Conservation (phyloP, 2,113 vertebrate species). For the Gyps fulvus region DNA sequence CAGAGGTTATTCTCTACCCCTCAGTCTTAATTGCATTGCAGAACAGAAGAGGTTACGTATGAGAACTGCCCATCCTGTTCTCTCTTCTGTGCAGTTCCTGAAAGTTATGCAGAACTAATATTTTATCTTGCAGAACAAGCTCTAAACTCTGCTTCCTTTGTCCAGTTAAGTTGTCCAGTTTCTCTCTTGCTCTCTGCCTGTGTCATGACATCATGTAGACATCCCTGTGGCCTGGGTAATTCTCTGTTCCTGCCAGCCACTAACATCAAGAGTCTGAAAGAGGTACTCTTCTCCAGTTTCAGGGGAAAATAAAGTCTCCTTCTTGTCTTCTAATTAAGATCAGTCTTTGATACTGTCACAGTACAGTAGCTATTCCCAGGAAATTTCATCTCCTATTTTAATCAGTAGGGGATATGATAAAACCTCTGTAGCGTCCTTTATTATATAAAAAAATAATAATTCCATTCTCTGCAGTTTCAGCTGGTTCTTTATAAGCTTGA, state of each 20-base stretch:
- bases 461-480: not conserved
- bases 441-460: not conserved
- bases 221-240: not conserved
- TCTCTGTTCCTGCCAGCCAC: not conserved
- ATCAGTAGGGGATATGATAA: not conserved
- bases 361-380: not conserved
- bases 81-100: not conserved
- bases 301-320: not conserved
- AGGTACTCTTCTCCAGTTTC: not conserved
- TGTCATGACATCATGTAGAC: not conserved
- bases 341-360: not conserved
- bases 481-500: not conserved
- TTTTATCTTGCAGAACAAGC: not conserved
- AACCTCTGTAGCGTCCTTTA: not conserved
- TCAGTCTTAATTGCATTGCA: not conserved
- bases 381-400: not conserved
- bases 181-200: not conserved
- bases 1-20: not conserved
- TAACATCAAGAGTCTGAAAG: not conserved
- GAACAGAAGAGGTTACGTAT: not conserved
- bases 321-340: not conserved
- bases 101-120: not conserved
- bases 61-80: not conserved
- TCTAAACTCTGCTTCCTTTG: not conserved
- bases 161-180: not conserved